These are phyloP conservation scores for Bagarius yarrelli DNA, from an alignment of 2,113 vertebrate species.

Conservation along the genomic window DNA sequence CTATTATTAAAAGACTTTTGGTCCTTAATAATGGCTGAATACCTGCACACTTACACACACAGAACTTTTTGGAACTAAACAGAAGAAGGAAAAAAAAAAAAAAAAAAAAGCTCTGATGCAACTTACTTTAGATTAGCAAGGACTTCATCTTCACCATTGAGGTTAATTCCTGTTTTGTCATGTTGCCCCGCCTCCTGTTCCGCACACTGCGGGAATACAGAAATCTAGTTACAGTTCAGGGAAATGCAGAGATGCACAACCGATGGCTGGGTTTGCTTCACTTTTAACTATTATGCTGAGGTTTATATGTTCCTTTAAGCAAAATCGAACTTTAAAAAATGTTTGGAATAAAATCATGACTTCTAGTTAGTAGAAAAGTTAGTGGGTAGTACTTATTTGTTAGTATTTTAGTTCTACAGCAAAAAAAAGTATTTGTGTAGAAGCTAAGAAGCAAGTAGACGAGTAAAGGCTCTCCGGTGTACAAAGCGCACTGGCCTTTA, in stretches of 20 bases:
- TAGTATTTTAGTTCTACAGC: background rate
- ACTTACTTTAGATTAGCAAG: constrained; percentile 70
- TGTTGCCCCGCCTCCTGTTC: constrained; percentile 62
- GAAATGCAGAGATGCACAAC: no score
- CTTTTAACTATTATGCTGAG: no score
- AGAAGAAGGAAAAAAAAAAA: background rate
- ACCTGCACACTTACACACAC: background rate
- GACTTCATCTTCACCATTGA: constrained; percentile 79
- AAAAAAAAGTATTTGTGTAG: no score
- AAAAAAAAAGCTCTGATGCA: no score
- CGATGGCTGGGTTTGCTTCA: no score
- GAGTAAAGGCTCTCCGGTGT: background rate
- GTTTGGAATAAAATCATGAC: background rate
- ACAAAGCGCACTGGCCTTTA: background rate
- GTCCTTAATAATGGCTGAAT: background rate
- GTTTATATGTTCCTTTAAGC: background rate
- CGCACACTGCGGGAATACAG: constrained; percentile 58
- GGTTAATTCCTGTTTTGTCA: constrained; percentile 71
- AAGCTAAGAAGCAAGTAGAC: no score
- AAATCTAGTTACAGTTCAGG: background rate
- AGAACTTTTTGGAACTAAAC: background rate
- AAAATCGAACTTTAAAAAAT: background rate
- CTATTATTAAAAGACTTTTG: background rate
- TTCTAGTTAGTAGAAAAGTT: background rate
- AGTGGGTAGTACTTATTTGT: background rate